These are phyloP conservation scores for Parapristionchus giblindavisi DNA, from an alignment of 2,888 invertebrate species.

Conservation along the genomic window DNA sequence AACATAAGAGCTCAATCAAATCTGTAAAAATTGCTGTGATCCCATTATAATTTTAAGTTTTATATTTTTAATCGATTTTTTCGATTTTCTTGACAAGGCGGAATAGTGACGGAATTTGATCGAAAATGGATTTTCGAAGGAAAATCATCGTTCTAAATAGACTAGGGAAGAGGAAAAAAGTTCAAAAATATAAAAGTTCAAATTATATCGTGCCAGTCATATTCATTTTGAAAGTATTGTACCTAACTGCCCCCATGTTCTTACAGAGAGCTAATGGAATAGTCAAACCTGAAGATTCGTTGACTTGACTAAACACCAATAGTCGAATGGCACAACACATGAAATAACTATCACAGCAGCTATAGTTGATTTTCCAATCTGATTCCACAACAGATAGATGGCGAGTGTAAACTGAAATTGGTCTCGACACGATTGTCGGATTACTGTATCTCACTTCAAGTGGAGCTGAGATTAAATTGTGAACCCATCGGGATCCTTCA, in stretches of 20 bases:
- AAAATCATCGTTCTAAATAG: no score
- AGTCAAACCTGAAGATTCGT: neutral
- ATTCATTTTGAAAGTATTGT: no score
- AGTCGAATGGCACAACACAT: conserved; percentile 7
- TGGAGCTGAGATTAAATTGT: conserved; percentile 63
- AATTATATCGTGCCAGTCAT: no score
- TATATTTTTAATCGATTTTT: no score
- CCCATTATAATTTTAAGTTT: no score
- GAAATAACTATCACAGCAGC: conserved; percentile 45
- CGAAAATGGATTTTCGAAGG: no score
- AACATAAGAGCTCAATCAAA: no score
- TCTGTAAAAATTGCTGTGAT: no score
- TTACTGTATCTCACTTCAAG: conserved; percentile 41
- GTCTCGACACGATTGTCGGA: neutral
- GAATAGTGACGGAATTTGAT: no score
- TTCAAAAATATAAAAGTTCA: no score
- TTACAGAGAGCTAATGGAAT: neutral
- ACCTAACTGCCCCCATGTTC: neutral
- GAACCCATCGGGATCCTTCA: conserved; percentile 52
- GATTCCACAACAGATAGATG: conserved; percentile 55
- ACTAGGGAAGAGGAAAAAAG: no score
- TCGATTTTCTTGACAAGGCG: no score
- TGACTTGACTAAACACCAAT: conserved; percentile 1
- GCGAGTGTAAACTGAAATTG: conserved; percentile 52
- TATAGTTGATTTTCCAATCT: conserved; percentile 58